These are phyloP conservation scores for Oncorhynchus gorbuscha DNA, from an alignment of 2,113 vertebrate genomes.

Conservation along the genomic window DNA sequence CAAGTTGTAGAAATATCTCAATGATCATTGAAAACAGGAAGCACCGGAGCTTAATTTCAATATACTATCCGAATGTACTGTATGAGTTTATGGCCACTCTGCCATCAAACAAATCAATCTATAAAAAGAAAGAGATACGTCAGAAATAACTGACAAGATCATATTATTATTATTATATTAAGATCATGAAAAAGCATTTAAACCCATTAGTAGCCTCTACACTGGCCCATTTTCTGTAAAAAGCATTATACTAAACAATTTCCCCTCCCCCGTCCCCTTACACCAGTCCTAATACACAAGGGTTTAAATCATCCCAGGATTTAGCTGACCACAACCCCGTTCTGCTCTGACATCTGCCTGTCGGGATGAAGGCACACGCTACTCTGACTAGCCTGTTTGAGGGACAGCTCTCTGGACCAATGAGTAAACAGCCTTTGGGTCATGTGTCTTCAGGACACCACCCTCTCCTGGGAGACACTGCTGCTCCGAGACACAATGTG, in stretches of 20 bases:
- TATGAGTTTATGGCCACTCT: too few relatives aligned
- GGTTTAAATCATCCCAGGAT: slow-evolving; percentile 28
- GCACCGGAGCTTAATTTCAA: too few relatives aligned
- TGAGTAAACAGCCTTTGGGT: neutral
- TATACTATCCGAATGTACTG: too few relatives aligned
- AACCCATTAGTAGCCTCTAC: neutral
- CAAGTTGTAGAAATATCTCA: too few relatives aligned
- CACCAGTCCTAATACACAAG: slow-evolving; percentile 25
- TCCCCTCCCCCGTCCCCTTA: slow-evolving; percentile 25
- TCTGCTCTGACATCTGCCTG: slow-evolving; percentile 23
- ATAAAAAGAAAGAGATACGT: neutral
- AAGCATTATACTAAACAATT: slow-evolving; percentile 5
- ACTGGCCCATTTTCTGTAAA: slow-evolving; percentile 6
- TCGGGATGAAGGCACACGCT: neutral
- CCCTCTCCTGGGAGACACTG: neutral
- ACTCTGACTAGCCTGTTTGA: too few relatives aligned
- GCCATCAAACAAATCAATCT: neutral
- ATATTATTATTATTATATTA: too few relatives aligned
- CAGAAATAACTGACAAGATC: neutral
- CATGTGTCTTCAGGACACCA: too few relatives aligned
- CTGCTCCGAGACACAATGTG: neutral
- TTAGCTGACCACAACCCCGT: slow-evolving; percentile 20
- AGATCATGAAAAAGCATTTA: neutral
- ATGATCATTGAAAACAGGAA: too few relatives aligned
- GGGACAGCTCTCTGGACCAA: neutral